A percentile compares a stretch with the other conserved stretches of the same genome.
Conservation (phyloP, 1,140 invertebrate genomes). For the Bombus polaris region DNA sequence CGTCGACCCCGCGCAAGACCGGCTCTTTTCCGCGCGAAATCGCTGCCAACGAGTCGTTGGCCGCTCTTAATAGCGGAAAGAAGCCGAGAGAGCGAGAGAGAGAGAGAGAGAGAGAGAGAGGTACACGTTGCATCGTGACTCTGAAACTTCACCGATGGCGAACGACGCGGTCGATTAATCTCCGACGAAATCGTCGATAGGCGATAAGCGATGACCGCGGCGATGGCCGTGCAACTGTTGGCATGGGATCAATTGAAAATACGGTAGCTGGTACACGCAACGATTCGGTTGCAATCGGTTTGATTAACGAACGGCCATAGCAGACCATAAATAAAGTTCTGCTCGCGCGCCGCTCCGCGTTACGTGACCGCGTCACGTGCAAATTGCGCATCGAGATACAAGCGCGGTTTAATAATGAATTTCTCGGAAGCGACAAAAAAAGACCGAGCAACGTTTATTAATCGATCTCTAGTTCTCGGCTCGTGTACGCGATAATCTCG, state of each 20-base stretch:
- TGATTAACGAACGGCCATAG: constrained; percentile 34
- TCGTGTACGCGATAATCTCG: constrained; percentile 20
- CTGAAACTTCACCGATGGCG: no score
- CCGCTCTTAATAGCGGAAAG: not conserved
- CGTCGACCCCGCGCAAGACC: constrained; percentile 15
- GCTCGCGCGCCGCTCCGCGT: constrained; percentile 3
- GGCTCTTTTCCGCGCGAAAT: not conserved
- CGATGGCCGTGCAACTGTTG: not conserved
- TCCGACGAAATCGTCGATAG: not conserved
- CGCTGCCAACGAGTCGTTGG: not conserved
- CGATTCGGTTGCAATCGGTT: constrained; percentile 30
- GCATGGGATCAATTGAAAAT: not conserved
- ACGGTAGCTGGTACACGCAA: constrained; percentile 21
- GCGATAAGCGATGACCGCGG: constrained; percentile 9
- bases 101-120: no score
- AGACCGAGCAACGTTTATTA: constrained; percentile 16
- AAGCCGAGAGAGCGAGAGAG: no score
- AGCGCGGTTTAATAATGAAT: constrained; percentile 45
- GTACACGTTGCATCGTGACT: no score
- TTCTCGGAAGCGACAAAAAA: constrained; percentile 35
- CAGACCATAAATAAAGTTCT: constrained; percentile 27
- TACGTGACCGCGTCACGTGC: constrained; percentile 52
- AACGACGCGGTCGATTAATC: not conserved
- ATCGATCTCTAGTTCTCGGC: constrained; percentile 24
- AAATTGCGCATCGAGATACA: constrained; percentile 52